Evolutionary conservation across 2,888 invertebrate species (phyloP).

Genomic region (Caenorhabditis sinica): DNA sequence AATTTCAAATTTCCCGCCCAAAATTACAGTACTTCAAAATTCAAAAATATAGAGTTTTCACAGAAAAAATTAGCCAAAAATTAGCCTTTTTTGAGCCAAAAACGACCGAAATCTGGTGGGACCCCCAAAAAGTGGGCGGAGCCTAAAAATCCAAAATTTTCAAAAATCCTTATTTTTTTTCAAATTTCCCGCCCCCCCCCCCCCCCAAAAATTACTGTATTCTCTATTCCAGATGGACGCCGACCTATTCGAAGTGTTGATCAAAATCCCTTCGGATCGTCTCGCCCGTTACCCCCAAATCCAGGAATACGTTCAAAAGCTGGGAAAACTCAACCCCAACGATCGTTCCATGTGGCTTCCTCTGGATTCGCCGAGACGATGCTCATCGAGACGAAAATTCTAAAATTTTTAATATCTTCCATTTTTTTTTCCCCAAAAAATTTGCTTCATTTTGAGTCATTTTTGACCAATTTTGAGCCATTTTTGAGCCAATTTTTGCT

Average conservation of each 20-base stretch:
- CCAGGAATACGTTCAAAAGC: slow-evolving; percentile 38
- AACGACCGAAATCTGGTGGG: neutral
- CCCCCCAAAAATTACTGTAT: no score
- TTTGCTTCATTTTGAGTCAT: neutral
- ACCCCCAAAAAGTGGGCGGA: slow-evolving; percentile 66
- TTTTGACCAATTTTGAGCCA: neutral
- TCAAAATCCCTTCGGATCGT: slow-evolving; percentile 1
- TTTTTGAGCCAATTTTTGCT: neutral
- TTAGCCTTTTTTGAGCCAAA: no score
- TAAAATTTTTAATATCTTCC: neutral
- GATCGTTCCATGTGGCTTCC: slow-evolving; percentile 41
- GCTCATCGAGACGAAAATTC: neutral
- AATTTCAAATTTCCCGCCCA: neutral
- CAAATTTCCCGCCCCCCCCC: neutral
- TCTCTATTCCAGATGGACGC: slow-evolving; percentile 56
- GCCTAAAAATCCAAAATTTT: neutral
- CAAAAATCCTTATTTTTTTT: neutral
- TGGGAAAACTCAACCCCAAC: slow-evolving; percentile 10
- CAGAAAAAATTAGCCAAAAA: neutral
- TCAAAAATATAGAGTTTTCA: no score
- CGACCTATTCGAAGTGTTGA: slow-evolving; percentile 57
- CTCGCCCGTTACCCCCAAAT: slow-evolving; percentile 25
- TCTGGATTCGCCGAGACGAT: slow-evolving; percentile 33
- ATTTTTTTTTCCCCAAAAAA: neutral
- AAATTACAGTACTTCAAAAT: no score